Evolutionary conservation across 2,888 invertebrate genomes (phyloP), one percentile per base, ranked within the genome.

Genomic region (Rhodophaea formosa): DNA sequence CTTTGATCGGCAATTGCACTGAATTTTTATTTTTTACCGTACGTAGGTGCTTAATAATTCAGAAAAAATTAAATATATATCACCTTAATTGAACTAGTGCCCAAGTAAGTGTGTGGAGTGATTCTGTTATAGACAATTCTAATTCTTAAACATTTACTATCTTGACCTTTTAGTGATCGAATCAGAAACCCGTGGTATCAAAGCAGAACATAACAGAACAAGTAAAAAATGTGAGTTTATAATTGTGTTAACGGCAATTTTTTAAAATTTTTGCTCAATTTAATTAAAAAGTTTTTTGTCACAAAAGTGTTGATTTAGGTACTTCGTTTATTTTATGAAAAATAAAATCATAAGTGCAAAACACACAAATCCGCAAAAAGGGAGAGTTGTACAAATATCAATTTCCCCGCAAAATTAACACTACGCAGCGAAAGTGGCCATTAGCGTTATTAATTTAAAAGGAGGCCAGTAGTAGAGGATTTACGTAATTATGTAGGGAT

Each of bases 401-500:
- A 46, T 23, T 46, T 46, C 23, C 17, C 17, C 0, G 17, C 23
- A 46, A 46, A 46, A 23, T 10, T 12, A 46, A 23, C 46, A 46
- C 23, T 46, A 12, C 12, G 5, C 39, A 12, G 12, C 6, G 39
- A 39, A 39, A 17, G 46, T 12, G 23, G 54, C 54, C 29, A 46
- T 54, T 54, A 44, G 30, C 39, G 15, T 54, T 45, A 35, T 57
- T 23, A 51, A 54, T 60, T 57, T 52, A 12, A 43, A 45, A 45
- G n/a, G 23, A 49, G 32, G 51, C 7, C 43, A 44, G 45, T 49
- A 47, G 49, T 55, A 45, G 17, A 35, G 14, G 55, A 39, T 39
- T 55, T 60, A 53, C 51, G 57, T 47, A 60, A 63, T 59, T 56
- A 57, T 30, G 52, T 53, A 58, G 45, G 56, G 53, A 60, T 58